Percentiles rank a stretch among this genome's conserved stretches.
Evolutionary conservation across 2,797 vertebrate species (phyloP).

Genomic region (Morelia viridis): DNA sequence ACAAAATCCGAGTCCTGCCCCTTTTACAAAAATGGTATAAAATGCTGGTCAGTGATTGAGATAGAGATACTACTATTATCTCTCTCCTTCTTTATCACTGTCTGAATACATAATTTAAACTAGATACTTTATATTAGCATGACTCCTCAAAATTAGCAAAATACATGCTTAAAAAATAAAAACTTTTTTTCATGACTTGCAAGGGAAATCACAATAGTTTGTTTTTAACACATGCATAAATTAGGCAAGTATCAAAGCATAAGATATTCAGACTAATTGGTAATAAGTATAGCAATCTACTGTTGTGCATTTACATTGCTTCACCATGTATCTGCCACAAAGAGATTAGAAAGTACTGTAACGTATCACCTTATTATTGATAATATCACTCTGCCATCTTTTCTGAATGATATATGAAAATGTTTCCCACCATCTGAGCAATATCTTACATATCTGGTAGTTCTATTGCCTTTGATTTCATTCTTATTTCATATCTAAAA

Average conservation of each 20-base stretch:
- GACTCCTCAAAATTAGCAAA: constrained; percentile 11
- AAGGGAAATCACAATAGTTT: neutral
- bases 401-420: constrained; percentile 10
- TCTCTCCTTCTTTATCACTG: neutral
- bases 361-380: neutral
- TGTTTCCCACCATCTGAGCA: constrained; percentile 16
- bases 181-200: neutral
- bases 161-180: neutral
- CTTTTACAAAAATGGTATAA: neutral
- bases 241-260: constrained; percentile 33
- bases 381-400: neutral
- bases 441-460: constrained; percentile 9
- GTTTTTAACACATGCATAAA: neutral
- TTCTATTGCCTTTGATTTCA: neutral
- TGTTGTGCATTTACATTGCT: constrained; percentile 48
- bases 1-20: neutral
- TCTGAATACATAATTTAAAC: constrained; percentile 36
- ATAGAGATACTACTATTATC: neutral
- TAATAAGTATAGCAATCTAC: constrained; percentile 59
- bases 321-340: constrained; percentile 39
- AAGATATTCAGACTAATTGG: constrained; percentile 52
- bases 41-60: neutral
- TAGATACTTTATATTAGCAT: neutral
- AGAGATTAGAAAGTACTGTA: constrained; percentile 41
- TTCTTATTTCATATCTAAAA: neutral